Evolutionary conservation across 2,888 invertebrate genomes (phyloP).

Genomic region (Syrphus vitripennis): DNA sequence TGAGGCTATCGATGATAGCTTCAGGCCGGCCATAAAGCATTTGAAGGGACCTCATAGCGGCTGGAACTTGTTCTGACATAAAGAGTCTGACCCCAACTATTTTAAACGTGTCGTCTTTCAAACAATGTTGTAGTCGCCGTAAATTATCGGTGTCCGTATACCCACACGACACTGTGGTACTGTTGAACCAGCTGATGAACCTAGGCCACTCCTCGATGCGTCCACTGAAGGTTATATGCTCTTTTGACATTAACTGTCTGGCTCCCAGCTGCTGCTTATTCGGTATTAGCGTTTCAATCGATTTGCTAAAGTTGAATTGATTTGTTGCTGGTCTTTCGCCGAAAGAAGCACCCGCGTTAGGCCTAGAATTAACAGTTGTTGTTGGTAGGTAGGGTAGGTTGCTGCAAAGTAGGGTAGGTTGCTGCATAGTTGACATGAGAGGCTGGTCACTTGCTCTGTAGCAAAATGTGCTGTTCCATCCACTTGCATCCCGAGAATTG

Average conservation of each 20-base stretch:
- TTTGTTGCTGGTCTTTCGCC: background rate
- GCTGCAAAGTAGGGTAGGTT: background rate
- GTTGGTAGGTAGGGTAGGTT: background rate
- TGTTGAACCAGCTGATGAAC: slow-evolving; percentile 17
- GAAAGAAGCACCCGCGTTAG: background rate
- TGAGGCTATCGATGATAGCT: background rate
- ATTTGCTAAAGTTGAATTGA: background rate
- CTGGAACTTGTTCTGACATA: background rate
- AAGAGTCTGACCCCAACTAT: background rate
- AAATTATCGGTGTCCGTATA: background rate
- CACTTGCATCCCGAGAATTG: background rate
- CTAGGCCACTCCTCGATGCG: slow-evolving; percentile 9
- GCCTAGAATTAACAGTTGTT: background rate
- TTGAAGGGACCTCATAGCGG: background rate
- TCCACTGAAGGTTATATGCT: background rate
- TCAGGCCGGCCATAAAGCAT: background rate
- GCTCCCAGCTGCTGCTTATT: background rate
- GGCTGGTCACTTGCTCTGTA: background rate
- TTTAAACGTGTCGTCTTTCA: background rate
- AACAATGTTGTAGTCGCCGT: background rate
- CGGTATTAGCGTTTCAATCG: background rate
- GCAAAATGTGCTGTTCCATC: background rate
- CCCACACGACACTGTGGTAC: background rate
- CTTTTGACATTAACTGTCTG: background rate
- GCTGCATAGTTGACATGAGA: background rate